Percentiles rank a stretch among this genome's conserved stretches.
These are phyloP conservation scores for Myocastor coypus DNA, from an alignment of 2,113 vertebrate genomes.

Conservation along the genomic window DNA sequence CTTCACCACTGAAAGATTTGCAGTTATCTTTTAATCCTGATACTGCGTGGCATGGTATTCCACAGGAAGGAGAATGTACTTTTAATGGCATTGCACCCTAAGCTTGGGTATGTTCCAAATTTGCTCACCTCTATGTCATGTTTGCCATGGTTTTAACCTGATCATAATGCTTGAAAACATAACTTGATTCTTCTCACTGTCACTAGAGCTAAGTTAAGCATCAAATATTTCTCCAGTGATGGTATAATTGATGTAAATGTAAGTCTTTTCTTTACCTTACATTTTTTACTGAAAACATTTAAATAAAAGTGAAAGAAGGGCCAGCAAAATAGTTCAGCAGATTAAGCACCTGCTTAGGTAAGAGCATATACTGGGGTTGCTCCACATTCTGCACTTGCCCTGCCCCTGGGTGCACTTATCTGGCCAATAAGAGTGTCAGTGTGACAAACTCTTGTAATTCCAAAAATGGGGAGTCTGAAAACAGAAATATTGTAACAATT, in stretches of 20 bases:
- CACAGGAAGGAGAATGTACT: background rate
- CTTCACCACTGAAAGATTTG: background rate
- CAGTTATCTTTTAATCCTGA: background rate
- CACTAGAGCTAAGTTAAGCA: conserved; percentile 22
- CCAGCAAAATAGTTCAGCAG: too few relatives aligned
- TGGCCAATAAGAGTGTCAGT: too few relatives aligned
- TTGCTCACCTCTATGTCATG: conserved; percentile 14
- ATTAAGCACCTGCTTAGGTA: too few relatives aligned
- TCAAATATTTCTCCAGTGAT: background rate
- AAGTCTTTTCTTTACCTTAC: conserved; percentile 41
- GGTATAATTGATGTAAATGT: conserved; percentile 41
- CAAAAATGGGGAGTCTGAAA: too few relatives aligned
- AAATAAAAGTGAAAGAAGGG: conserved; percentile 47
- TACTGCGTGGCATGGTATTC: background rate
- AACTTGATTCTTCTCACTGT: background rate
- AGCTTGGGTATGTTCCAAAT: background rate
- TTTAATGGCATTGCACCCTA: background rate
- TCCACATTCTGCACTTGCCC: too few relatives aligned
- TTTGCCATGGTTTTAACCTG: background rate
- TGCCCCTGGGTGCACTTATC: too few relatives aligned
- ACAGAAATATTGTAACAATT: too few relatives aligned
- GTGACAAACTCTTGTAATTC: too few relatives aligned
- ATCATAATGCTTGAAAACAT: conserved; percentile 42
- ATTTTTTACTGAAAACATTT: conserved; percentile 28
- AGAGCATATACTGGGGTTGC: too few relatives aligned